Evolutionary conservation across 2,888 invertebrate species (phyloP), one percentile per base, ranked within the genome.

Genomic region (Ophion obscuratus): DNA sequence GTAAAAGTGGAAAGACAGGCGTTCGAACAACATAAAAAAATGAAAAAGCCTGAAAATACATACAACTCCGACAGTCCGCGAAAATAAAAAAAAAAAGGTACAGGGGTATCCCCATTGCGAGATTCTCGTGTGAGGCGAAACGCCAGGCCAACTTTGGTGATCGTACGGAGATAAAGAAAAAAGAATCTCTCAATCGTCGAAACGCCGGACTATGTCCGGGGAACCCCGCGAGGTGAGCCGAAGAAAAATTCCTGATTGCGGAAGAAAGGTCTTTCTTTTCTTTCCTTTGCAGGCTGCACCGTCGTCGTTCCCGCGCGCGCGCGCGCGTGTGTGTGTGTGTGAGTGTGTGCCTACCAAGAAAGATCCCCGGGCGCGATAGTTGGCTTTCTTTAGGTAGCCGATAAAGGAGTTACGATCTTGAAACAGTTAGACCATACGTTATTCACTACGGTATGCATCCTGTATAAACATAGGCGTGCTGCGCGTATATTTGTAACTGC

Each of bases 221-320:
- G 20, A 61, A 61, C n/a, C 24, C 61, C 61, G 62, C 24, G 57
- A 64, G 27, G 24, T 47, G 73, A 67, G 66, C 40, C 24, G 40
- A 81, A 77, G 81, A 83, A 83, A 83, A 83, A 83, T 83, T 78
- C 83, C 78, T 70, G 81, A 86, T 86, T 83, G 74, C 81, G 86
- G 81, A 81, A 86, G 74, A 86, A 83, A 83, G 81, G 73, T 68
- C 83, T 83, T 83, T 83, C 74, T 70, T 86, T 83, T 83, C 61
- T 77, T 73, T 62, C 40, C 47, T 59, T 66, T 79, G 79, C 24
- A 31, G 66, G 24, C 31, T 40, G 67, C 44, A 47, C 59, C 59
- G 70, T 75, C 74, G 53, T 81, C 75, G 36, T 36, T 36, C 6
- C 36, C 36, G 4, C 36, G 36, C 2, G 36, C 2, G 24, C 1